phyloP scores from a whole-genome alignment of 1,140 invertebrate genomes.

The Periplaneta americana region DNA sequence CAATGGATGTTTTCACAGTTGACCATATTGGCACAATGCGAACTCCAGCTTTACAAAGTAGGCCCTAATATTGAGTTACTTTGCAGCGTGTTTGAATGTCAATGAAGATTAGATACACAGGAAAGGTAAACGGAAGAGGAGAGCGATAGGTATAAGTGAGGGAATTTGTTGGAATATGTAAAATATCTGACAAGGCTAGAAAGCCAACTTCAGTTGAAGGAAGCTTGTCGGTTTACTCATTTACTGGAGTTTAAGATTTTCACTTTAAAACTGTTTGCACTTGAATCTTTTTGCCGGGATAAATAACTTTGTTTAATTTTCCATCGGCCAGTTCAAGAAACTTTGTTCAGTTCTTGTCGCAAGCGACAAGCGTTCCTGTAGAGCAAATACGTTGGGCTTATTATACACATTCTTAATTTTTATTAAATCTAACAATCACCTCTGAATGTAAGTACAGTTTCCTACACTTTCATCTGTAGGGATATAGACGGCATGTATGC shows the following conservation, averaged over 20 bases:
- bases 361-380: no score
- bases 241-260: neutral
- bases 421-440: no score
- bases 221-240: neutral
- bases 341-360: no score
- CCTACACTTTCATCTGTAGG: no score
- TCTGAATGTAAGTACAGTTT: no score
- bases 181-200: neutral
- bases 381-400: no score
- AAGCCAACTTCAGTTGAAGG: neutral
- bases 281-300: neutral
- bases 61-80: no score
- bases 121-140: neutral
- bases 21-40: no score
- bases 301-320: neutral
- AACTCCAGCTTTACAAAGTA: no score
- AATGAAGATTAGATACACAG: neutral
- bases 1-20: no score
- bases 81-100: neutral
- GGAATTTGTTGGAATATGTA: neutral
- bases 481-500: no score
- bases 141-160: neutral
- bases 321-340: neutral
- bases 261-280: neutral
- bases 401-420: no score